Percentiles rank a stretch among this genome's conserved stretches.
These are phyloP conservation scores for Siniperca undulata DNA, from an alignment of 2,797 vertebrate species.

Conservation along the genomic window DNA sequence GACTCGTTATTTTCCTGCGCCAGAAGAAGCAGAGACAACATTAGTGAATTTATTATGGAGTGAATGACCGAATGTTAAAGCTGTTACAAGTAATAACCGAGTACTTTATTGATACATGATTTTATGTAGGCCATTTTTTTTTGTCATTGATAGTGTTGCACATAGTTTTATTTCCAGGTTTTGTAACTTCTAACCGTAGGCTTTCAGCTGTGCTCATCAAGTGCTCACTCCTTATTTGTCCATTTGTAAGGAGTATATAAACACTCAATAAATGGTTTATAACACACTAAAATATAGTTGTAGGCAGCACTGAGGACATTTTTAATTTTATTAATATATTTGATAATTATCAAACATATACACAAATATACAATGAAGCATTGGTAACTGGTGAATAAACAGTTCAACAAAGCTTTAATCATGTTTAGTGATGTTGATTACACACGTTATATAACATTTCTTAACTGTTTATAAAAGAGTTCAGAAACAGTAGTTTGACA, in stretches of 20 bases:
- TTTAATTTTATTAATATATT: neutral
- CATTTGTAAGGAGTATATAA: neutral
- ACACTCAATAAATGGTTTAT: conserved; percentile 6
- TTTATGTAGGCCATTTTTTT: neutral
- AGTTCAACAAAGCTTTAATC: neutral
- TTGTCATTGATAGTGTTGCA: conserved; percentile 9
- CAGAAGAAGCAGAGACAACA: neutral
- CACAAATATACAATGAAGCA: neutral
- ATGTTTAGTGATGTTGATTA: too few species aligned
- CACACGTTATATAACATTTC: too few species aligned
- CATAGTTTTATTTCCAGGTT: conserved; percentile 21
- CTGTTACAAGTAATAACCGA: conserved; percentile 11
- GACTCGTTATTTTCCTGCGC: conserved; percentile 8
- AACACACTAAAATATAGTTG: neutral
- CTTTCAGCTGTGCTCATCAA: neutral
- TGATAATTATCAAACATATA: neutral
- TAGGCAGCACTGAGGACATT: neutral
- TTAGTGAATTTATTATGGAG: neutral
- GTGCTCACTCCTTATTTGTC: conserved; percentile 3
- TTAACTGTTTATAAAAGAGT: too few species aligned
- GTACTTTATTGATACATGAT: neutral
- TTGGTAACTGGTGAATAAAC: neutral
- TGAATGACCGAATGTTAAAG: conserved; percentile 9
- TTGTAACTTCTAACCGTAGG: neutral
- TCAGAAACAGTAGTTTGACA: neutral